A percentile compares a stretch with the other conserved stretches of the same genome.
These are phyloP conservation scores for Alentia gelatinosa DNA, from an alignment of 2,888 invertebrate genomes.

Conservation along the genomic window DNA sequence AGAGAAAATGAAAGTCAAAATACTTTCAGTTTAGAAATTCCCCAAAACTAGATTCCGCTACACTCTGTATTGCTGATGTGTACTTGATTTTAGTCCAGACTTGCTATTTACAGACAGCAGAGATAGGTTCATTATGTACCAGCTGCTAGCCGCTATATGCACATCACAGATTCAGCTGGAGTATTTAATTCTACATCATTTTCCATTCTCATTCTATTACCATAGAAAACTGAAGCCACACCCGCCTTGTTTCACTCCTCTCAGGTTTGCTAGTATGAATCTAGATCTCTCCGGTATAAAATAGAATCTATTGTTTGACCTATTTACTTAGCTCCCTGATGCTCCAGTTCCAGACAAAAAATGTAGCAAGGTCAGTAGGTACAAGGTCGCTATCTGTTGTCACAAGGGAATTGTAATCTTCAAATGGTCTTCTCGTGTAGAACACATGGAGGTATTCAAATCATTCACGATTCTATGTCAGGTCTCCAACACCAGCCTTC, in stretches of 20 bases:
- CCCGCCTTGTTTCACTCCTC: background rate
- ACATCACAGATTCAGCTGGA: constrained; percentile 38
- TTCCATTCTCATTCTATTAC: background rate
- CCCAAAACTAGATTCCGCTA: constrained; percentile 28
- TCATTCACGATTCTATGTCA: no score
- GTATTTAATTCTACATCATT: background rate
- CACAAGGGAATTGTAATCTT: no score
- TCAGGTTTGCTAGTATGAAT: background rate
- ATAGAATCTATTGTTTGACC: background rate
- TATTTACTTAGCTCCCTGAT: background rate
- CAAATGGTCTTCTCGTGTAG: no score
- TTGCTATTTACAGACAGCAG: background rate
- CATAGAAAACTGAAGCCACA: background rate
- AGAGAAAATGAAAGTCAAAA: background rate
- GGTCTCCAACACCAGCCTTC: no score
- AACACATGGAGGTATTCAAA: no score
- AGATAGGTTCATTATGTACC: background rate
- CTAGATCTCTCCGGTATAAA: background rate
- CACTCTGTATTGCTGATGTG: background rate
- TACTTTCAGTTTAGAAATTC: background rate
- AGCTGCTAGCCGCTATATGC: background rate
- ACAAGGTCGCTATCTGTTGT: background rate
- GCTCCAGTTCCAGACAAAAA: background rate
- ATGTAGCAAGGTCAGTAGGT: background rate
- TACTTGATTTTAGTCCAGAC: background rate